phyloP scores from a whole-genome alignment of 2,797 vertebrate species.

The Chiroxiphia lanceolata region DNA sequence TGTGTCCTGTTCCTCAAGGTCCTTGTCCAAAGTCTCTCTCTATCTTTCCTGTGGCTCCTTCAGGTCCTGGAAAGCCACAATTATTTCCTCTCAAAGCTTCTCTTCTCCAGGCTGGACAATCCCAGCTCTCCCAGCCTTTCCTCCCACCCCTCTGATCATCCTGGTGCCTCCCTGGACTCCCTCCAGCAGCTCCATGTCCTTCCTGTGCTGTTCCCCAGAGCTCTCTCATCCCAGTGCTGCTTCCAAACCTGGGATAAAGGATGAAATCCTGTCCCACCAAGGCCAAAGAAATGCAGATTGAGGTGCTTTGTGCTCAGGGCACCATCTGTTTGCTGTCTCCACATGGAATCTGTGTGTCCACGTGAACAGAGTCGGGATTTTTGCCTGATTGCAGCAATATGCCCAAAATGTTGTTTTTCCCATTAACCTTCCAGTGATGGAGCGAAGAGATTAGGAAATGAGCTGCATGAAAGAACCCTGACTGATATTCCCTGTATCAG shows the following conservation, averaged over 20 bases:
- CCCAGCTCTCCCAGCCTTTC: neutral
- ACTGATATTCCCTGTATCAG: conserved; percentile 52
- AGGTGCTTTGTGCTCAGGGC: neutral
- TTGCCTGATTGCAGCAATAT: conserved; percentile 22
- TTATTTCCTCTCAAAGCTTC: neutral
- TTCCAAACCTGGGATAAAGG: neutral
- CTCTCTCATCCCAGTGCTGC: neutral
- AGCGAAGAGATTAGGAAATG: conserved; percentile 36
- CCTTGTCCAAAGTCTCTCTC: neutral
- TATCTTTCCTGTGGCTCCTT: rapidly evolving
- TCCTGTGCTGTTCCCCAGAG: neutral
- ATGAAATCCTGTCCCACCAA: neutral
- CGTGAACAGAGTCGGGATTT: neutral
- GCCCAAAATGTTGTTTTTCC: conserved; percentile 5
- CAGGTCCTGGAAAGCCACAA: neutral
- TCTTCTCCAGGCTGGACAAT: neutral
- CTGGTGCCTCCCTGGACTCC: neutral
- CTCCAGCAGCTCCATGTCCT: neutral
- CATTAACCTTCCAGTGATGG: conserved; percentile 25
- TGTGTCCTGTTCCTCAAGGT: neutral
- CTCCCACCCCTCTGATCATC: neutral
- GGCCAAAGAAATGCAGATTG: neutral
- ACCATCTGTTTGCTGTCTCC: neutral
- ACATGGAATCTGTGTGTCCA: neutral
- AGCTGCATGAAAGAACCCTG: conserved; percentile 12